Conservation (phyloP, 2,113 vertebrate species). For the Forbesichthys papilliferus region DNA sequence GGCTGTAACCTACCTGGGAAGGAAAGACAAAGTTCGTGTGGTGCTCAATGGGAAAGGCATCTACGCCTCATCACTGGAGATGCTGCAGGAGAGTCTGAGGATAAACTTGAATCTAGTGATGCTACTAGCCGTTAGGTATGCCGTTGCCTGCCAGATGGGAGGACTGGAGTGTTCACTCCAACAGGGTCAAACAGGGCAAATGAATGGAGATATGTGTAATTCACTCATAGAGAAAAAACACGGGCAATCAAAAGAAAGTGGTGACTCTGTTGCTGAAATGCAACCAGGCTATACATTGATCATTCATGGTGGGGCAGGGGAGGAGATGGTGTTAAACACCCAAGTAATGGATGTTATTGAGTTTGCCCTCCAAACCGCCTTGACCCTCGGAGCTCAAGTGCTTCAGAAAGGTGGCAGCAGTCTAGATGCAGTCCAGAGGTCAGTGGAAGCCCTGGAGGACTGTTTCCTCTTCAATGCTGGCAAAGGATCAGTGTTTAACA, state of each 20-base stretch:
- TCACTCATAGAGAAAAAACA: constrained; percentile 15
- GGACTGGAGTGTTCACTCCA: constrained; percentile 69
- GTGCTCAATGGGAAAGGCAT: constrained; percentile 76
- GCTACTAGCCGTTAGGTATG: constrained; percentile 75
- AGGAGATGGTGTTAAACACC: constrained; percentile 69
- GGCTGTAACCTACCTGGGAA: constrained; percentile 77
- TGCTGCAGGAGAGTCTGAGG: constrained; percentile 66
- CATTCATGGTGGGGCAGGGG: constrained; percentile 80
- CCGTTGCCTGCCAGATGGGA: constrained; percentile 76
- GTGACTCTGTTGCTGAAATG: constrained; percentile 1
- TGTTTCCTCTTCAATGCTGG: constrained; percentile 82
- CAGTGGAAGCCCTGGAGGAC: constrained; percentile 78
- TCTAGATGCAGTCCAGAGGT: constrained; percentile 76
- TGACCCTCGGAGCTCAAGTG: constrained; percentile 67
- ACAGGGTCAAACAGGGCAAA: constrained; percentile 38
- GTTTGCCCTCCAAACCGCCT: constrained; percentile 75
- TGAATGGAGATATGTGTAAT: constrained; percentile 29
- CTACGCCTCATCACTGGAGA: constrained; percentile 63
- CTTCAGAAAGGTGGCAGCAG: constrained; percentile 70
- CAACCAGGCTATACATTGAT: constrained; percentile 67
- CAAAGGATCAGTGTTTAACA: constrained; percentile 78
- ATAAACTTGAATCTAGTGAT: constrained; percentile 70
- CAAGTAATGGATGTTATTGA: constrained; percentile 67
- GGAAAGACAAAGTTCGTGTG: constrained; percentile 69
- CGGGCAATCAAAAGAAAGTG: constrained; percentile 3